A percentile compares a stretch with the other conserved stretches of the same genome.
phyloP scores from a whole-genome alignment of 2,888 invertebrate species.

The Xestia ashworthii region DNA sequence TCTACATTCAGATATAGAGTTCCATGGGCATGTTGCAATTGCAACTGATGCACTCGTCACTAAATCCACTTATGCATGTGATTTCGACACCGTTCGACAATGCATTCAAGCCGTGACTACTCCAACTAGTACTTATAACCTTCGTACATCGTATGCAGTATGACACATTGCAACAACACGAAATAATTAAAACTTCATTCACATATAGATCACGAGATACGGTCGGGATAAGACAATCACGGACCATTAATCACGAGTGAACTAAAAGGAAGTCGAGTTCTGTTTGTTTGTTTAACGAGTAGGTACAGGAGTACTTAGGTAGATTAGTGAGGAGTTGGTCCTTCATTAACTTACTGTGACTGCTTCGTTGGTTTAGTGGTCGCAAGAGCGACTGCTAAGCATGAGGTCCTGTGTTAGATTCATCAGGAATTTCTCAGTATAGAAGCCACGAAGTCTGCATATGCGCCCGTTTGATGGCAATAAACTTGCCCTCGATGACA shows the following conservation, averaged over 20 bases:
- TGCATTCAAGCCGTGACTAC: constrained; percentile 2
- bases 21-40: constrained; percentile 40
- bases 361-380: no score
- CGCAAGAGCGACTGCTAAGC: no score
- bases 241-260: constrained; percentile 54
- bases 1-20: constrained; percentile 22
- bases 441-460: no score
- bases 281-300: constrained; percentile 39
- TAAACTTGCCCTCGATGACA: no score
- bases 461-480: no score
- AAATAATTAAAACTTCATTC: constrained; percentile 76
- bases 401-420: no score
- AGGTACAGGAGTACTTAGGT: constrained; percentile 9
- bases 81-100: constrained; percentile 24
- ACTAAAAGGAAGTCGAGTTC: constrained; percentile 52
- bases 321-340: not conserved
- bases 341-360: not conserved
- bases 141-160: constrained; percentile 58
- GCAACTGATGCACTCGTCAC: constrained; percentile 22
- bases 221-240: constrained; percentile 59
- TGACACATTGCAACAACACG: constrained; percentile 74
- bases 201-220: constrained; percentile 75
- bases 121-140: constrained; percentile 28
- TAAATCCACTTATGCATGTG: constrained; percentile 19
- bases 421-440: no score